Evolutionary conservation across 1,140 invertebrate genomes (phyloP), one percentile per base, ranked within the genome.

Genomic region (Bombus balteatus): DNA sequence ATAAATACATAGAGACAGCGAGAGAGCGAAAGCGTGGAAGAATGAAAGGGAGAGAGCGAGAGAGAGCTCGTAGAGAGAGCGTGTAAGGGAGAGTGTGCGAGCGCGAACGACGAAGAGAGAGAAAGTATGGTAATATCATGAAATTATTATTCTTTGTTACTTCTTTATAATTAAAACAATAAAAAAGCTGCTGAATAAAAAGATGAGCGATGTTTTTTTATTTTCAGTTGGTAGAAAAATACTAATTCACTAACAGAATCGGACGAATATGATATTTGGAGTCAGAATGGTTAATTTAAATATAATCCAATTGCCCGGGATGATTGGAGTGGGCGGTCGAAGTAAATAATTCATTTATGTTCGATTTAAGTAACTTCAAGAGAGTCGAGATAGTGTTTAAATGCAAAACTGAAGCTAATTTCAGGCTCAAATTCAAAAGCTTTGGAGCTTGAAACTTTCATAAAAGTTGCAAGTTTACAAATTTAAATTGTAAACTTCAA

Each of bases 81-180:
- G 80, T 92, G 89, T 87, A 88, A 86, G 88, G 92, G 89, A 89
- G 87, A 92, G 85, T 70, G 80, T 70, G 81, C 66, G 62, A 53
- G 88, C 87, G 86, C 84, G 91, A 92, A 89, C 91, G 87, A 89
- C 89, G 57, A 65, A 81, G 87, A 92, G 89, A 89, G 87, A 92
- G 91, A 92, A 85, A 91, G 91, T 93, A 92, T 89, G 88, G 74
- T 92, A 92, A 94, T 94, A 95, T 94, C 94, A 94, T 94, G 90
- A 95, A 95, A 94, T 94, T 94, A 95, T 94, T 94, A 94, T 94
- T 94, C 94, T 94, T 95, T 94, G 94, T 95, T 95, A 95, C 94
- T 94, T 95, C 94, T 94, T 94, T 94, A 95, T 95, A 94, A 94
- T 95, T 94, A 94, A 94, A 94, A 94, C 92, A 94, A 94, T 94